These are phyloP conservation scores for Spinibarbus caldwelli DNA, from an alignment of 2,797 vertebrate genomes.

Conservation along the genomic window DNA sequence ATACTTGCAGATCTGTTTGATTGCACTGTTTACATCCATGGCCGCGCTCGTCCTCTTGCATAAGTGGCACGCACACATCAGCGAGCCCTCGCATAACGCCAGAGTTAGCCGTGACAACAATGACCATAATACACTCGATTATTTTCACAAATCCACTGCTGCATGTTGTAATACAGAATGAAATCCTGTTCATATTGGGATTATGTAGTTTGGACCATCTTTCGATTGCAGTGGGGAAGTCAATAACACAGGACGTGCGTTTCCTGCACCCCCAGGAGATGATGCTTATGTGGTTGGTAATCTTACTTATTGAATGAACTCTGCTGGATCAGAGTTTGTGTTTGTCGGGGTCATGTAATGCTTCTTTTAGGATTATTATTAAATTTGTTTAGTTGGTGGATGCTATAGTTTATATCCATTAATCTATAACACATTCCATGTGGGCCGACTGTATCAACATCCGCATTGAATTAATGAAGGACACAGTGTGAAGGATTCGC, in stretches of 20 bases:
- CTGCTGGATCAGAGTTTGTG: conserved; percentile 6
- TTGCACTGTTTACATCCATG: conserved; percentile 43
- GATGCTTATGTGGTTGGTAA: conserved; percentile 13
- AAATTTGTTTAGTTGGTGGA: not conserved
- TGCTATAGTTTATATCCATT: conserved; percentile 1
- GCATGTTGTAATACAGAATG: conserved; percentile 48
- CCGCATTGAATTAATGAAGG: conserved; percentile 43
- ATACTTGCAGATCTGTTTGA: conserved; percentile 44
- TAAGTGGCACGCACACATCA: conserved; percentile 55
- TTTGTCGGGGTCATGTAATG: conserved; percentile 8
- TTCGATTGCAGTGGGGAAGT: conserved; percentile 22
- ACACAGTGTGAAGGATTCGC: conserved; percentile 46
- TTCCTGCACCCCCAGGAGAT: conserved; percentile 15
- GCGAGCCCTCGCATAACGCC: conserved; percentile 21
- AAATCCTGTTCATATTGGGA: conserved; percentile 49
- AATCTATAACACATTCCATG: not conserved
- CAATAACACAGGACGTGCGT: conserved; percentile 34
- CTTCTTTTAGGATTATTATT: conserved; percentile 13
- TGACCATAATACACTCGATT: conserved; percentile 54
- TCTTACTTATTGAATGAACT: conserved; percentile 31
- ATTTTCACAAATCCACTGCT: conserved; percentile 57
- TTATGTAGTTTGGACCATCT: conserved; percentile 34
- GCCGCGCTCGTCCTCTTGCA: conserved; percentile 27
- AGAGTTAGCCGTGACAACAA: conserved; percentile 36
- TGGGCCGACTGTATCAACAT: conserved; percentile 18